These are phyloP conservation scores for Clarias fuscus DNA, from an alignment of 2,797 vertebrate species.

Conservation along the genomic window DNA sequence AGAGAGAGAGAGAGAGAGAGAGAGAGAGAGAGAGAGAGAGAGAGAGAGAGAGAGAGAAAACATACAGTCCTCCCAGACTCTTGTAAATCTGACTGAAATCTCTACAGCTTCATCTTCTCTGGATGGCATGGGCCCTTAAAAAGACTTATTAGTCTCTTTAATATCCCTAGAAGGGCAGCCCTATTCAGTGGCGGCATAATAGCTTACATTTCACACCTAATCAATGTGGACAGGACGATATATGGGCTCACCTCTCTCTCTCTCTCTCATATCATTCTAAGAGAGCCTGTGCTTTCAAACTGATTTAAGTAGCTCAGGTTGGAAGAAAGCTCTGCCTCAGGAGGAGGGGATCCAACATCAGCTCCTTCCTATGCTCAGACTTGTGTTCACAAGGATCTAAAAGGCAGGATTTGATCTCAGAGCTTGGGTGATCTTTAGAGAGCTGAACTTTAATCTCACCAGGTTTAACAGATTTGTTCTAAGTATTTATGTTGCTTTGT, in stretches of 20 bases:
- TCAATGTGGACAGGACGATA: conserved; percentile 66
- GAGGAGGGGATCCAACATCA: background rate
- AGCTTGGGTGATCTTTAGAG: background rate
- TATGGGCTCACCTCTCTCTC: conserved; percentile 29
- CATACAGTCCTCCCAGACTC: conserved; percentile 21
- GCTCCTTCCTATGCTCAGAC: background rate
- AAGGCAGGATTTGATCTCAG: background rate
- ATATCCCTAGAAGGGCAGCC: conserved; percentile 59
- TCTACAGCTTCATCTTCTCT: conserved; percentile 40
- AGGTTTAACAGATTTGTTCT: background rate
- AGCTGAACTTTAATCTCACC: background rate
- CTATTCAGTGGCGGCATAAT: conserved; percentile 54
- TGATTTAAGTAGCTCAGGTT: conserved; percentile 19
- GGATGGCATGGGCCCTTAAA: conserved; percentile 48
- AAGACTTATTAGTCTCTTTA: conserved; percentile 56
- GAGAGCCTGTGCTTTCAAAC: conserved; percentile 14
- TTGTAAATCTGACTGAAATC: conserved; percentile 46
- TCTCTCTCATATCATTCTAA: conserved; percentile 3
- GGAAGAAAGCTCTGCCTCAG: background rate
- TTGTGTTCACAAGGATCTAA: conserved; percentile 4
- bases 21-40: conserved; percentile 14
- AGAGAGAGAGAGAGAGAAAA: background rate
- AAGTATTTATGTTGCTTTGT: background rate
- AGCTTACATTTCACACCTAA: conserved; percentile 57
- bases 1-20: conserved; percentile 9